Conservation (phyloP, 2,888 invertebrate species). For the Leptopilina myrica region DNA sequence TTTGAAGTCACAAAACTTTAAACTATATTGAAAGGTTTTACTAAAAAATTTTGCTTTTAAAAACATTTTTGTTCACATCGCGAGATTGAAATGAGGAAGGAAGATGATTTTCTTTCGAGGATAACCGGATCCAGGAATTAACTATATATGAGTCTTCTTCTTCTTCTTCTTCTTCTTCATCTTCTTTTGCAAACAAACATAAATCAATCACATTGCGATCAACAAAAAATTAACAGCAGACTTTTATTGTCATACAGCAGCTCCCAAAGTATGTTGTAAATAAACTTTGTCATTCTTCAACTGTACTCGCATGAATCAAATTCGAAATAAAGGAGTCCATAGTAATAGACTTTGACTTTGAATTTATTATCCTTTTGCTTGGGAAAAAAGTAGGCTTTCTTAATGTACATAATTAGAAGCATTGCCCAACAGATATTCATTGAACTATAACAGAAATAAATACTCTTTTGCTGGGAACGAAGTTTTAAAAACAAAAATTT, state of each 20-base stretch:
- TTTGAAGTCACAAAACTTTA: slow-evolving; percentile 35
- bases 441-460: no score
- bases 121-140: slow-evolving; percentile 26
- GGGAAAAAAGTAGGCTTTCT: no score
- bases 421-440: no score
- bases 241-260: slow-evolving; percentile 4
- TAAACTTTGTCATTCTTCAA: slow-evolving; percentile 8
- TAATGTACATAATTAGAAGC: no score
- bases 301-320: neutral
- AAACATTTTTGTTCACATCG: slow-evolving; percentile 54
- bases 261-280: neutral
- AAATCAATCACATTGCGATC: slow-evolving; percentile 2
- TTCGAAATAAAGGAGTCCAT: neutral
- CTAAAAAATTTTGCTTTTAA: slow-evolving; percentile 53
- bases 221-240: neutral
- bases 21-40: slow-evolving; percentile 51
- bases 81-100: slow-evolving; percentile 52
- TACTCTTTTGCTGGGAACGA: no score
- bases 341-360: no score
- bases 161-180: no score
- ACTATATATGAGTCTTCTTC: neutral
- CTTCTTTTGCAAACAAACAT: neutral
- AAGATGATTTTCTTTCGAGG: slow-evolving; percentile 53
- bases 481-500: no score
- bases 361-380: no score